phyloP scores from a whole-genome alignment of 2,113 vertebrate genomes.

The Labeo rohita region DNA sequence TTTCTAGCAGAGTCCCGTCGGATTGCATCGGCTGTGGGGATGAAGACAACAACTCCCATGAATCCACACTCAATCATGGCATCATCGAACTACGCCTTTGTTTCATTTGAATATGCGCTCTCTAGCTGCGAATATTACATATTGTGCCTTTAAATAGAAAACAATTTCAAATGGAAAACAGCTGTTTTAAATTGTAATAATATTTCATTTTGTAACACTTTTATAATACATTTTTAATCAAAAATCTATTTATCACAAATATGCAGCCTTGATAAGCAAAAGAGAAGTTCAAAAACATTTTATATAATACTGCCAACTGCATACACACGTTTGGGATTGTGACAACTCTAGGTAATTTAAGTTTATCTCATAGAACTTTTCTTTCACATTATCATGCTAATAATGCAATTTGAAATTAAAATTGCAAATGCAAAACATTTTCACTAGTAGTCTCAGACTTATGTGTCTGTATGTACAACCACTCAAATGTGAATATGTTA shows the following conservation, averaged over 20 bases:
- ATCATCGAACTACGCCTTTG: too few species aligned
- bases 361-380: background rate
- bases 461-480: background rate
- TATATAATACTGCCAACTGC: background rate
- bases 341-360: background rate
- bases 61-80: too few species aligned
- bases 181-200: too few species aligned
- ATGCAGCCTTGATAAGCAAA: background rate
- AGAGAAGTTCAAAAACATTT: background rate
- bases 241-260: background rate
- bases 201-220: too few species aligned
- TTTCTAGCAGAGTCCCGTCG: too few species aligned
- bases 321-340: background rate
- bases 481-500: background rate
- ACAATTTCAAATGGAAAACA: too few species aligned
- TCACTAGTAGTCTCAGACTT: background rate
- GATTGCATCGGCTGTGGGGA: too few species aligned
- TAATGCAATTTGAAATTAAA: background rate
- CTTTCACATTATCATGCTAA: background rate
- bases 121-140: too few species aligned
- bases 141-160: too few species aligned
- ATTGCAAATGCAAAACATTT: background rate
- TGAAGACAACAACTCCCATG: too few species aligned
- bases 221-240: too few species aligned
- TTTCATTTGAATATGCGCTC: too few species aligned